phyloP scores from a whole-genome alignment of 2,797 vertebrate species.

The Gymnodraco acuticeps region DNA sequence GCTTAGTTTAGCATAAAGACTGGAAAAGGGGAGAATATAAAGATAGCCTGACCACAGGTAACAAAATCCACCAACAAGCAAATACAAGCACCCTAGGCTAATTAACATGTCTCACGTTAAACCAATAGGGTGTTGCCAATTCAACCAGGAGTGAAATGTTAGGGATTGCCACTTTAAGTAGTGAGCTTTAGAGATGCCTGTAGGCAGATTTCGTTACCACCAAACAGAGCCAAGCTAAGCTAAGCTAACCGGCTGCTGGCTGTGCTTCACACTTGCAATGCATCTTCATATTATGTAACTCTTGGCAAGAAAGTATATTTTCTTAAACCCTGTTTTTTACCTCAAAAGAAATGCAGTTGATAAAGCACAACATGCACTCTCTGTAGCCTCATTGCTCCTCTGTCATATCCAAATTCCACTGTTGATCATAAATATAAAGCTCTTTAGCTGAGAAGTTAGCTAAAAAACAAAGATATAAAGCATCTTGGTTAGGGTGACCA shows the following conservation, averaged over 20 bases:
- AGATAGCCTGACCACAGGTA: background rate
- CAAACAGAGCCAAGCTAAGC: background rate
- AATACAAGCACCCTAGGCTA: background rate
- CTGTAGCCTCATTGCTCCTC: slow-evolving; percentile 6
- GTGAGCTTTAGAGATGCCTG: background rate
- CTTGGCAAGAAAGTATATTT: too few species aligned
- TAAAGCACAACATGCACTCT: background rate
- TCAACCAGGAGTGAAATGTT: too few species aligned
- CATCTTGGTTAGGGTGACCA: too few species aligned
- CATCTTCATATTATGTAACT: too few species aligned
- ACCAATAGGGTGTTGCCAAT: background rate
- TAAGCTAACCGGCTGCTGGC: background rate
- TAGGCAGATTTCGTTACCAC: background rate
- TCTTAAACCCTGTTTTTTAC: background rate
- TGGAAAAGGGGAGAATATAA: too few species aligned
- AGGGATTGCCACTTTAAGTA: too few species aligned
- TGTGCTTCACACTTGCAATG: background rate
- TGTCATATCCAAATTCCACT: background rate
- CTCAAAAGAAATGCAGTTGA: background rate
- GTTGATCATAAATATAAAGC: slow-evolving; percentile 24
- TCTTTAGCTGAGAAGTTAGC: too few species aligned
- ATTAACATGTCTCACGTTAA: background rate
- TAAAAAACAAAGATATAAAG: too few species aligned
- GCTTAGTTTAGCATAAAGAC: too few species aligned
- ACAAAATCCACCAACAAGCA: background rate